Base-by-base conservation (phyloP, 2,888 invertebrate species). In the Pseudanteris insignis region DNA sequence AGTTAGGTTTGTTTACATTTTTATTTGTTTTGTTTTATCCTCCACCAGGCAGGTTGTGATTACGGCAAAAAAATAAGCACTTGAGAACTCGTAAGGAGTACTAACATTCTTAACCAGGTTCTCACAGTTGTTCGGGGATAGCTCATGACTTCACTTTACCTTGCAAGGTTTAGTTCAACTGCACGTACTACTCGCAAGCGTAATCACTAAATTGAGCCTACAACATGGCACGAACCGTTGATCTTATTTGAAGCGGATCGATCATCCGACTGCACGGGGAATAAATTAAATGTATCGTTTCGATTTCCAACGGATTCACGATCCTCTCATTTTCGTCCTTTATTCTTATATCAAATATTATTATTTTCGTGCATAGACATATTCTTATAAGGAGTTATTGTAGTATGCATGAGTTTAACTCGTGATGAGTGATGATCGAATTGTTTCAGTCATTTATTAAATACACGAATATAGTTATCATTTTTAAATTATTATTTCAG, bases 271-370 rank as follows among this genome's bases (percentile, higher is more conserved):
- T 34, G 12, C 33, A 46, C 54, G 58, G 53, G 63, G 62, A 66
- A 73, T 68, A 70, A 73, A 71, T 73, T 73, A 66, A 62, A 55
- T 38, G 29, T 63, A 60, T 69, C 69, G 64, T 68, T 72, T 69
- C 55, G 60, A 61, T 38, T 64, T 54, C 64, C 21, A 7, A 21
- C 21, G 21, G 21, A 5, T 7, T 7, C 21, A 7, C 21, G 21
- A 3, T 3, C 21, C 21, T 7, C 7, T 21, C n/a, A n/a, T n/a
- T n/a, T n/a, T n/a, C n/a, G n/a, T n/a, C n/a, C n/a, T n/a, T n/a
- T n/a, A n/a, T n/a, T n/a, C n/a, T n/a, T n/a, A n/a, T n/a, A n/a
- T n/a, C n/a, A n/a, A n/a, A n/a, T n/a, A n/a, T n/a, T n/a, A n/a
- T n/a, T n/a, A n/a, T n/a, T n/a, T n/a, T n/a, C n/a, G n/a, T n/a